phyloP scores from a whole-genome alignment of 2,888 invertebrate genomes.

The Cheilosia pagana region DNA sequence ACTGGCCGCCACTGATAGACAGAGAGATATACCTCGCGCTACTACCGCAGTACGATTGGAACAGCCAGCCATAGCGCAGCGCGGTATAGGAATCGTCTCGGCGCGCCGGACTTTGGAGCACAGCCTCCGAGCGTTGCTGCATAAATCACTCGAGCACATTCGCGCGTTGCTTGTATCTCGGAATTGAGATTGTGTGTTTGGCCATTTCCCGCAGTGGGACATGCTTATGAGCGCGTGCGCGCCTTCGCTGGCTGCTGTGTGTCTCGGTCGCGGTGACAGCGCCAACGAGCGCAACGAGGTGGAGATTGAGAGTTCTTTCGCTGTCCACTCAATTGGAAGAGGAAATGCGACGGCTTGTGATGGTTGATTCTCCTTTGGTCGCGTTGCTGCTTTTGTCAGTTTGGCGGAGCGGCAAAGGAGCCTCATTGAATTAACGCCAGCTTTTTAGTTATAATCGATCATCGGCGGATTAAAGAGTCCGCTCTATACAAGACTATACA shows the following conservation, averaged over 20 bases:
- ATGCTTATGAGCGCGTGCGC: constrained; percentile 71
- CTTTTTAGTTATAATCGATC: constrained; percentile 53
- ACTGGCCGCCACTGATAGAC: constrained; percentile 56
- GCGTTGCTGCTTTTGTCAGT: constrained; percentile 1
- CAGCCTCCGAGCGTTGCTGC: constrained; percentile 69
- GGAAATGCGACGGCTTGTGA: constrained; percentile 31
- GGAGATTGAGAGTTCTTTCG: constrained; percentile 66
- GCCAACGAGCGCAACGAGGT: constrained; percentile 69
- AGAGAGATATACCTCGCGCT: constrained; percentile 60
- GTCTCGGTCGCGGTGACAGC: constrained; percentile 55
- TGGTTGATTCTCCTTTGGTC: background rate
- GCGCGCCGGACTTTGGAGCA: constrained; percentile 53
- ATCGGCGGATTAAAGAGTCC: constrained; percentile 51
- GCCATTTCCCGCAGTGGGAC: constrained; percentile 67
- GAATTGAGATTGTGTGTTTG: constrained; percentile 33
- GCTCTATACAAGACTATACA: constrained; percentile 5
- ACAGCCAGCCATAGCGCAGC: background rate
- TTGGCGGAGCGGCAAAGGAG: constrained; percentile 20
- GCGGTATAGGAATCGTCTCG: too few species aligned
- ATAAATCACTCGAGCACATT: constrained; percentile 67
- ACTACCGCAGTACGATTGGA: constrained; percentile 21
- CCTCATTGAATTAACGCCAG: constrained; percentile 66
- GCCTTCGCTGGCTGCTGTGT: constrained; percentile 51
- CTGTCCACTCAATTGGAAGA: constrained; percentile 48
- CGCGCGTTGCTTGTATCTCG: constrained; percentile 23